Conservation (phyloP, 23 tunicate genomes). For the Clavelina lepadiformis region DNA sequence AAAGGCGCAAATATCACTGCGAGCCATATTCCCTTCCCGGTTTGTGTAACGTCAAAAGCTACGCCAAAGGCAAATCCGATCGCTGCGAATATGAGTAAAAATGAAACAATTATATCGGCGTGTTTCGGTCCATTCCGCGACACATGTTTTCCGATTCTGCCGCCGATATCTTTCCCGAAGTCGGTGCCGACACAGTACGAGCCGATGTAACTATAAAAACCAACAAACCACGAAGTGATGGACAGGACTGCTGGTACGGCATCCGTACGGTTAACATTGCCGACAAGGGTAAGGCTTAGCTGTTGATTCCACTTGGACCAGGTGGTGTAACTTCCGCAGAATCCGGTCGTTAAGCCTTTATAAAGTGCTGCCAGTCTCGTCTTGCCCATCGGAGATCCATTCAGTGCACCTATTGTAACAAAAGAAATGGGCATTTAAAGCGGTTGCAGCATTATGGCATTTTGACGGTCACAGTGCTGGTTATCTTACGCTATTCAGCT, state of each 20-base stretch:
- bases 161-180: constrained; percentile 42
- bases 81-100: constrained; percentile 1
- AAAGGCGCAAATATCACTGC: constrained; percentile 39
- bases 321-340: constrained; percentile 20
- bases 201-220: constrained; percentile 46
- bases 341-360: constrained; percentile 23
- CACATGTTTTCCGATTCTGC: constrained; percentile 10
- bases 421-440: too few relatives aligned
- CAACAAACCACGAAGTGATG: constrained; percentile 38
- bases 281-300: constrained; percentile 8
- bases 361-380: neutral
- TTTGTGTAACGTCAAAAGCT: constrained; percentile 16
- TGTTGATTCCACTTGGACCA: constrained; percentile 41
- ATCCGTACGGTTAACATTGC: too few relatives aligned
- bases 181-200: constrained; percentile 45
- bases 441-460: too few relatives aligned
- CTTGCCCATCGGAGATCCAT: constrained; percentile 8
- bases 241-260: too few relatives aligned
- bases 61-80: constrained; percentile 22
- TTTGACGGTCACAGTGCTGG: too few relatives aligned
- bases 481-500: too few relatives aligned
- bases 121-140: constrained; percentile 22
- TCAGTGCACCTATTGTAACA: constrained; percentile 18
- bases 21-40: constrained; percentile 22
- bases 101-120: constrained; percentile 1